Base-by-base conservation (phyloP, 2,797 vertebrate genomes). In the Mus spretus region DNA sequence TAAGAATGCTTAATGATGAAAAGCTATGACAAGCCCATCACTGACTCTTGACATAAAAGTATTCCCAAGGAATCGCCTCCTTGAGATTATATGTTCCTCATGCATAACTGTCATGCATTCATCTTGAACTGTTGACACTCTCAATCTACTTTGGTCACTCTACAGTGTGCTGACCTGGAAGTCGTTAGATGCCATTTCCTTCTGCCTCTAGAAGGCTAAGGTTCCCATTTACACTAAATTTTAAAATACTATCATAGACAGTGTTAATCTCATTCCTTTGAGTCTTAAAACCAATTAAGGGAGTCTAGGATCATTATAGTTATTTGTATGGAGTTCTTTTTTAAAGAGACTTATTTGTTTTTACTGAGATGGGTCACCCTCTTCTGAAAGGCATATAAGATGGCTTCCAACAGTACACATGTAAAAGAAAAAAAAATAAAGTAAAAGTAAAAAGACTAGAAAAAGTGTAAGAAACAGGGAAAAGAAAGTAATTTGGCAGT, bases 311-410 rank as follows among this genome's bases (percentile, higher is more conserved):
- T 88, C 77, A 82, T 88, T 50, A 70, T 0, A 19, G 55, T 86
- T 67, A 31, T 84, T 63, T 89, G 37, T 72, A 86, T 19, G 19
- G 12, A 86, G 70, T 95, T 90, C 59, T 80, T 79, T 86, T 82
- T 84, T 84, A 81, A 94, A 92, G 57, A 96, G 50, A 84, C 63
- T 90, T 79, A 86, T 40, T 74, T 94, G 72, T 94, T 63, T 96
- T 90, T 72, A 94, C 37, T 89, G 78, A 65, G 78, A 65, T 78
- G 55, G 7, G 12, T 67, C 3, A 82, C 3, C 67, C 22, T 80
- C 28, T 74, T 94, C 67, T 88, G 87, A 87, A 95, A 94, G 19
- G 17, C 44, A 97, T 86, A 84, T 40, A 91, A 95, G 57, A 91
- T 89, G 13, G 0, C 34, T 61, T 96, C 70, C 65, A 91, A 94